Evolutionary conservation across 1,140 invertebrate species (phyloP).

Genomic region (Megalonaias nervosa): DNA sequence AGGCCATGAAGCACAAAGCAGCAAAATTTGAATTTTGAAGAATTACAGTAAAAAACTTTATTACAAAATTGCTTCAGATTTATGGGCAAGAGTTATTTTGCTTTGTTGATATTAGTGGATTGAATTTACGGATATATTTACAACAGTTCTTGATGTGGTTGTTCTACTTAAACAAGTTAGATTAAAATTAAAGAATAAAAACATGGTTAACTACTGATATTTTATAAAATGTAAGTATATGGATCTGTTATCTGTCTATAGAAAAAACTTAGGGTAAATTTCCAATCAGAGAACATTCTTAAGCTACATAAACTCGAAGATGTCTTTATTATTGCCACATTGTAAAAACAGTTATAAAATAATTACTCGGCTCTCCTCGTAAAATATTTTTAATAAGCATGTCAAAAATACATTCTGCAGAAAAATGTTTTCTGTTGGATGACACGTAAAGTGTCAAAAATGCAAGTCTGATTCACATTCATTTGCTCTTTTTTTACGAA

Average conservation of each 20-base stretch:
- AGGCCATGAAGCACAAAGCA: neutral
- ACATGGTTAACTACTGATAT: slow-evolving; percentile 13
- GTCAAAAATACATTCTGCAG: no score
- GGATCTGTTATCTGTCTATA: slow-evolving; percentile 12
- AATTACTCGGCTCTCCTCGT: no score
- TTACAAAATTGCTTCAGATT: neutral
- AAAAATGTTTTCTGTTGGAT: no score
- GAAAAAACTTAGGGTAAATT: neutral
- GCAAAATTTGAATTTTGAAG: slow-evolving; percentile 9
- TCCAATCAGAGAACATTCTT: no score
- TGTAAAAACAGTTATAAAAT: no score
- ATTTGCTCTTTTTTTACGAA: no score
- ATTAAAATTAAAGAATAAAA: slow-evolving; percentile 8
- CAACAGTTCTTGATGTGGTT: slow-evolving; percentile 11
- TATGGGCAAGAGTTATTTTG: slow-evolving; percentile 11
- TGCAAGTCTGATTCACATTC: no score
- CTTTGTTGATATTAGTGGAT: slow-evolving; percentile 6
- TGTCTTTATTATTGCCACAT: no score
- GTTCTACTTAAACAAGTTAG: slow-evolving; percentile 17
- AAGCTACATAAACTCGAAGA: no score
- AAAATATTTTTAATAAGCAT: no score
- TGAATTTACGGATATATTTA: slow-evolving; percentile 6
- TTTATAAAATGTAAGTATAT: slow-evolving; percentile 1
- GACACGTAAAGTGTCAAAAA: no score
- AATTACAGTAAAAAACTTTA: slow-evolving; percentile 18